A percentile compares a stretch with the other conserved stretches of the same genome.
Conservation (phyloP, 1,140 invertebrate species). For the silkworm (Bombyx mori) region ASM3026992v2 NC_085118.1:9678001-9678500, state of each 20-base stretch:
- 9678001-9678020: too few relatives aligned
- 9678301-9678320: constrained; percentile 43
- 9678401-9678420: constrained; percentile 32
- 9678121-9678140: constrained; percentile 64
- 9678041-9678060: too few relatives aligned
- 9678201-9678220: constrained; percentile 69
- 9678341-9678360: constrained; percentile 10
- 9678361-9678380: constrained; percentile 3
- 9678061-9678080: too few relatives aligned
- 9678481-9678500: constrained; percentile 39
- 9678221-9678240: constrained; percentile 61
- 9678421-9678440: constrained; percentile 32
- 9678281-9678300: constrained; percentile 43
- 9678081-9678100: constrained; percentile 9
- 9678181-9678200: constrained; percentile 59
- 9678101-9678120: constrained; percentile 38
- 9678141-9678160: constrained; percentile 63
- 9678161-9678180: constrained; percentile 58
- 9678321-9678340: constrained; percentile 20
- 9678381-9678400: constrained; percentile 23
- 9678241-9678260: constrained; percentile 50
- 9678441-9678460: constrained; percentile 34
- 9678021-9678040: too few relatives aligned
- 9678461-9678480: constrained; percentile 26
- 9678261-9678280: constrained; percentile 25